Evolutionary conservation across 2,888 invertebrate species (phyloP).

Genomic region (Perithous albicinctus): DNA sequence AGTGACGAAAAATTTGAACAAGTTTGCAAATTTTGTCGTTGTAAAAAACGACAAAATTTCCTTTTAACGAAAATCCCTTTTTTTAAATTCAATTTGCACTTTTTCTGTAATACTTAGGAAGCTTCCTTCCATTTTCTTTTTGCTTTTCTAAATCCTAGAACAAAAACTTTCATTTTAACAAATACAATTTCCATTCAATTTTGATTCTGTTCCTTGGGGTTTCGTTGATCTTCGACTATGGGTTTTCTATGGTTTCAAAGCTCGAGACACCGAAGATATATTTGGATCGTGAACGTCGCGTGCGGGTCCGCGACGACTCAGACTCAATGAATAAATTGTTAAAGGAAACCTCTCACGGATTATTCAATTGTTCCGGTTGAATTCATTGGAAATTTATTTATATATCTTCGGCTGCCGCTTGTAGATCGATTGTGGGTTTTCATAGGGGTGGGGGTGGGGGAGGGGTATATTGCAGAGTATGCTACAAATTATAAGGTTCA

Average conservation of each 20-base stretch:
- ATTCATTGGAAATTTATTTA: conserved; percentile 6
- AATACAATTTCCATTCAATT: no score
- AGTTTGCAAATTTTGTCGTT: no score
- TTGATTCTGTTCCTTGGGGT: no score
- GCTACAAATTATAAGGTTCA: conserved; percentile 19
- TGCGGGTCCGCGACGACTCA: background rate
- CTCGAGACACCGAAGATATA: conserved; percentile 8
- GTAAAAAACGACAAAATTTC: no score
- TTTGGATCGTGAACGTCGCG: background rate
- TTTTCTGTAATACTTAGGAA: no score
- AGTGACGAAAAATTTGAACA: no score
- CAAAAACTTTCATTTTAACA: no score
- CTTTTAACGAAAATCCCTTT: no score
- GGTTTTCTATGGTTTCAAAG: conserved; percentile 16
- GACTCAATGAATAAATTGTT: conserved; percentile 18
- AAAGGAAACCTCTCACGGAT: background rate
- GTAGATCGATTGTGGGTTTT: background rate
- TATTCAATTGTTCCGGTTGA: background rate
- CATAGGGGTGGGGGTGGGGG: background rate
- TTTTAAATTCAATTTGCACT: no score
- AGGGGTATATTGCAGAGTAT: background rate
- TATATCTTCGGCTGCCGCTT: background rate
- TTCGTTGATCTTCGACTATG: conserved; percentile 28
- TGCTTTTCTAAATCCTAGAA: no score
- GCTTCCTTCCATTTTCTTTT: no score